Evolutionary conservation across 2,888 invertebrate genomes (phyloP), one percentile per base, ranked within the genome.

Genomic region (Taenaris catops): DNA sequence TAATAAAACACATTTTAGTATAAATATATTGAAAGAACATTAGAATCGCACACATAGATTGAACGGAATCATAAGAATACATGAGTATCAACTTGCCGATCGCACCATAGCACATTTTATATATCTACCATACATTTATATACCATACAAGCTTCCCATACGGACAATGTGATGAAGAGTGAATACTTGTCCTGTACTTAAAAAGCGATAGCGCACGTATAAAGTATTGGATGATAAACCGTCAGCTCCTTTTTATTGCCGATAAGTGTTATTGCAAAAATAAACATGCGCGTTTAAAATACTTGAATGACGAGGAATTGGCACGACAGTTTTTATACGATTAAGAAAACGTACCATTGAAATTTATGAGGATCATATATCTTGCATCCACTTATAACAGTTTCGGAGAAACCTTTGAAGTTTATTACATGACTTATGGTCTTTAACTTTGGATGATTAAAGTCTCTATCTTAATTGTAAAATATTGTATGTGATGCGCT

Each of bases 161-260:
- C 37, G 38, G 14, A 46, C 39, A 49, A 55, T 48, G 21, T 33
- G 33, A 43, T 33, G 36, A 34, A 36, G 26, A 43, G 36, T 12
- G 25, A 35, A 57, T 61, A 48, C 34, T 42, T 34, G 46, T 44
- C 40, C 37, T 34, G 52, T 47, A 43, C 50, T 54, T 53, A 42
- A 44, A 50, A 39, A 40, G 44, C 34, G 39, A 42, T 34, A 38
- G 14, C 10, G 32, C 34, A 46, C 25, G 38, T 44, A 46, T 49
- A 46, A 48, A 51, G 20, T 44, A 53, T 46, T 38, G 32, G 42
- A 48, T 49, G 44, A 46, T 49, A 44, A 49, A 55, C 56, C 38
- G 34, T 48, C 43, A 41, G 36, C 34, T 41, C 29, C 37, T 43
- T 49, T 49, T 49, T 48, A 46, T 41, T 36, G 35, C 33, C 21